Evolutionary conservation across 2,797 vertebrate species (phyloP).

Genomic region (Tarsius wallacei): DNA sequence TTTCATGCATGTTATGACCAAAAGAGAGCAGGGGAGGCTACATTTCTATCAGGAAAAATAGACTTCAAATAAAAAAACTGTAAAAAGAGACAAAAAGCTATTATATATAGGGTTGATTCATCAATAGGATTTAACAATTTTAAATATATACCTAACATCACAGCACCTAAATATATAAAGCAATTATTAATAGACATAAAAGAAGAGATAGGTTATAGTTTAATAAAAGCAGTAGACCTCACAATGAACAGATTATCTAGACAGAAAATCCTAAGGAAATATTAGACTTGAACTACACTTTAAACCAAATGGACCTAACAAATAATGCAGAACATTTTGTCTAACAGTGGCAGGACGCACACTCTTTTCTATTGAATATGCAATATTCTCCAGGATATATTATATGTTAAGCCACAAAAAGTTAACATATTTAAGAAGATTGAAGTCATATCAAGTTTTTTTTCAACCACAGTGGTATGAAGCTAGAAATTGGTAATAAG

Average conservation of each 20-base stretch:
- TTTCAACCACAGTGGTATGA: neutral
- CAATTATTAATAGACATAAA: neutral
- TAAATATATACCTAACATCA: neutral
- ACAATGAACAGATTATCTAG: neutral
- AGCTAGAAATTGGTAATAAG: neutral
- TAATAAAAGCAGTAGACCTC: neutral
- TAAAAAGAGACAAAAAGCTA: neutral
- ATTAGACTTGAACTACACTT: neutral
- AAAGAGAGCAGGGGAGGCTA: neutral
- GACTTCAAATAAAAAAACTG: neutral
- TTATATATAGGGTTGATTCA: neutral
- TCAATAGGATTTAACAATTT: neutral
- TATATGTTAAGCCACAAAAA: neutral
- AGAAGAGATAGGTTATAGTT: neutral
- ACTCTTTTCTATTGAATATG: neutral
- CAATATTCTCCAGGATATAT: neutral
- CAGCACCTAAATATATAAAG: neutral
- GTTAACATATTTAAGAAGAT: neutral
- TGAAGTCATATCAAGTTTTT: neutral
- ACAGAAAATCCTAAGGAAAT: neutral
- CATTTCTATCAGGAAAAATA: neutral
- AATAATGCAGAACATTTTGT: neutral
- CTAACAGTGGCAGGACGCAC: neutral
- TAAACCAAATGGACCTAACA: neutral
- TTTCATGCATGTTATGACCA: neutral